Evolutionary conservation across 2,888 invertebrate genomes (phyloP), one percentile per base, ranked within the genome.

Genomic region (Drosophila histrio): DNA sequence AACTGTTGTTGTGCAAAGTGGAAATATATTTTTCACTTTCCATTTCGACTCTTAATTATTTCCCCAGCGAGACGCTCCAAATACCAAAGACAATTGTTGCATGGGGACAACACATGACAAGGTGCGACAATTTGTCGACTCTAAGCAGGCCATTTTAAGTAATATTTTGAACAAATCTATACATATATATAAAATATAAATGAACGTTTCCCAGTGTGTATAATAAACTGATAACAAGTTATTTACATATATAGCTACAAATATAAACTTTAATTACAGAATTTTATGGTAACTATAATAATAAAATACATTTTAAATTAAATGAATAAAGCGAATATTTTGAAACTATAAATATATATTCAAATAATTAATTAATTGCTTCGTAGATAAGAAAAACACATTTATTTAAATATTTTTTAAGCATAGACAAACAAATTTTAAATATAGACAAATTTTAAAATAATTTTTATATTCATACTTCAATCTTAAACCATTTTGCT

Each of bases 1-100:
- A 22, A 21, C 47, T n/a, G 13, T 26, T 28, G 22, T 56, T 50
- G n/a, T 15, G 63, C 49, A 63, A 73, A 69, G 73, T 78, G 69
- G 9, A 77, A 73, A 80, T 74, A 74, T 77, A 67, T 72, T 71
- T 78, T 78, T 66, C 85, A 81, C 77, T 72, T 79, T 79, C 77
- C 66, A 65, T 69, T 85, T 81, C 47, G 21, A 53, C 41, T 30
- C 28, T 9, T 74, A 79, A 84, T 81, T 73, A 62, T 66, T 79
- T 64, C 76, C 49, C 74, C 60, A 52, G 77, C 69, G 74, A 82
- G 65, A 81, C 57, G 81, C 81, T 77, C 81, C 63, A 82, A 82
- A 84, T 77, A 58, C 44, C 44, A 52, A 61, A 69, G 43, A 81
- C 72, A 84, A 82, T 60, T 60, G 66, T 61, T 34, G 32, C 32